Evolutionary conservation across 1,140 invertebrate genomes (phyloP).

Genomic region (Caenorhabditis brenneri): DNA sequence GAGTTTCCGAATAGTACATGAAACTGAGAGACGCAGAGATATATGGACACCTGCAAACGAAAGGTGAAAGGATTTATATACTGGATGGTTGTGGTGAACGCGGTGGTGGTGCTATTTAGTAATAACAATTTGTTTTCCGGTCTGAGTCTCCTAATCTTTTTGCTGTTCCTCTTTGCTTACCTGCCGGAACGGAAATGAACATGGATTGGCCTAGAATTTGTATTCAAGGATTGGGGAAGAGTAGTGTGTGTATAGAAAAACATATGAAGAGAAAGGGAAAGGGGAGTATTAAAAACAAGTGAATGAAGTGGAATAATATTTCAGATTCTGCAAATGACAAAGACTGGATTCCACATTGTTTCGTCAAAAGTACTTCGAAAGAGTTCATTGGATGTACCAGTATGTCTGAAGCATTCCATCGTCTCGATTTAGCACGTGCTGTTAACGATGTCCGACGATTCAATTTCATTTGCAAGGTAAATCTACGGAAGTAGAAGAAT

Average conservation of each 20-base stretch:
- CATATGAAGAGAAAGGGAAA: background rate
- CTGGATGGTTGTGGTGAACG: background rate
- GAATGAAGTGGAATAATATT: background rate
- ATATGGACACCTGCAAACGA: conserved; percentile 1
- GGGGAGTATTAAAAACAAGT: background rate
- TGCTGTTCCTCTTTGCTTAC: background rate
- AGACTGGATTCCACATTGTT: conserved; percentile 82
- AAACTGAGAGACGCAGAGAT: background rate
- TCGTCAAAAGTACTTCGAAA: conserved; percentile 86
- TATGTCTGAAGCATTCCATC: conserved; percentile 89
- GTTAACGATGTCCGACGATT: conserved; percentile 90
- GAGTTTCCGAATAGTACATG: background rate
- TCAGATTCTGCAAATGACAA: conserved; percentile 55
- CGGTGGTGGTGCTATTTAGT: conserved; percentile 17
- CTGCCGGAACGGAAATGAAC: conserved; percentile 5
- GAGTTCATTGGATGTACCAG: conserved; percentile 94
- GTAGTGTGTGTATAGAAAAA: background rate
- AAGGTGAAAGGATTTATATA: conserved; percentile 2
- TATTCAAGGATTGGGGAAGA: background rate
- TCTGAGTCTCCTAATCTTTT: background rate
- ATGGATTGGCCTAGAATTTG: conserved; percentile 22
- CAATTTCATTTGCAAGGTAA: conserved; percentile 89
- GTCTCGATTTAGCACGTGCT: conserved; percentile 89
- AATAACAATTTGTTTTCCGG: conserved; percentile 40
- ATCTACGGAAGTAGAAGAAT: too few species aligned